Base-by-base conservation (phyloP, 2,797 vertebrate species). In the Huso huso region DNA sequence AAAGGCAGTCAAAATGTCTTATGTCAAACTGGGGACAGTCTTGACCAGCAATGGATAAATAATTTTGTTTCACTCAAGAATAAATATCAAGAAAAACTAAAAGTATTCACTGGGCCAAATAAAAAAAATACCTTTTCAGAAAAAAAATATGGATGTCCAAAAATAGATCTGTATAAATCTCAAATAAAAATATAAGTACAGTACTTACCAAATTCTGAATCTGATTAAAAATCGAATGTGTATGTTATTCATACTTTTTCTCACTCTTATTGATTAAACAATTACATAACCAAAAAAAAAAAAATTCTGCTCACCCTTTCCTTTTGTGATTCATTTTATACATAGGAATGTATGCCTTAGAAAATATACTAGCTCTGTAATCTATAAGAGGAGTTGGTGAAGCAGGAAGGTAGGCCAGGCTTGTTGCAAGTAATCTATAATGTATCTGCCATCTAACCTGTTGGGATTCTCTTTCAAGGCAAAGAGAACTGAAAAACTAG, bases 381-480 rank as follows among this genome's bases (percentile, higher is more conserved):
- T 67, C 62, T 69, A 52, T 51, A 11, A 12, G 48, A 65, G 9
- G 65, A 15, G 55, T 67, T 63, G 70, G 49, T 67, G 66, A 62
- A 69, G 23, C 59, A 73, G 70, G 64, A 58, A 66, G 49, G 68
- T 5, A 1, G 62, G 6, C 66, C 76, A 63, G 77, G 23, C 62
- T 58, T 70, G 59, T 74, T 77, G 62, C 48, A 62, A 71, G 52
- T 75, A 78, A 82, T 78, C 52, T 72, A 83, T 74, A 81, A 84
- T 81, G 67, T 67, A 74, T 81, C 71, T 70, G 49, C 13, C 67
- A 67, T 66, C 72, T 52, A 66, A 8, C 51, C 37, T 37, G 0
- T 61, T 72, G 10, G 10, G 0, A 65, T 60, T 15, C 23, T 64
- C 37, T 8, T 67, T 61, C 10, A 74, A 69, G 71, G 64, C 62